These are phyloP conservation scores for Aplochiton taeniatus DNA, from an alignment of 2,797 vertebrate genomes.

Conservation along the genomic window DNA sequence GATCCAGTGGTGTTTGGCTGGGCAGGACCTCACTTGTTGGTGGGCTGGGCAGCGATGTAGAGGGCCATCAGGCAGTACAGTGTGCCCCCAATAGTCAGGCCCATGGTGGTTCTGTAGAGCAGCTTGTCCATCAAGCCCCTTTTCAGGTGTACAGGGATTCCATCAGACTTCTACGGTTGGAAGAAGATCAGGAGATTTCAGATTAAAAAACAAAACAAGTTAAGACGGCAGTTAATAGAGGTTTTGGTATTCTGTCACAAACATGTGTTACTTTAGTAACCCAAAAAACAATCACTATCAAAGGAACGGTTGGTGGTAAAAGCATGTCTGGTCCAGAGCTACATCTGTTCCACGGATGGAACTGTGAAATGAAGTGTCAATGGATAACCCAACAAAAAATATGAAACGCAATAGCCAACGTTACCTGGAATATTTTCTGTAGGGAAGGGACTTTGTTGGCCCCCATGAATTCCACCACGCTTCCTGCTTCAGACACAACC, in stretches of 20 bases:
- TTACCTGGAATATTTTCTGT: conserved; percentile 88
- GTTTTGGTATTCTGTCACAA: too few species aligned
- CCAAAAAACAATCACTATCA: neutral
- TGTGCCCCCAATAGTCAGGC: conserved; percentile 82
- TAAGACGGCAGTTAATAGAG: too few species aligned
- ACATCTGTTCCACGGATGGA: too few species aligned
- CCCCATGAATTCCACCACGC: conserved; percentile 64
- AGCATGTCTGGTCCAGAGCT: too few species aligned
- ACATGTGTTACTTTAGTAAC: too few species aligned
- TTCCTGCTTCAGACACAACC: conserved; percentile 58
- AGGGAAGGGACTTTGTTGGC: conserved; percentile 82
- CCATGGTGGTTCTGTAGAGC: conserved; percentile 88
- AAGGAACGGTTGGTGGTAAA: too few species aligned
- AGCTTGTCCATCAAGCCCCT: conserved; percentile 81
- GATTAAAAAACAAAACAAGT: neutral
- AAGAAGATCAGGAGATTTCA: conserved; percentile 26
- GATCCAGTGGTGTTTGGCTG: neutral
- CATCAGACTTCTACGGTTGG: conserved; percentile 75
- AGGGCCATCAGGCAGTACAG: conserved; percentile 85
- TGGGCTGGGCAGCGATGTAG: conserved; percentile 79
- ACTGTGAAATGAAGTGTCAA: too few species aligned
- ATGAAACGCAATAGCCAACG: neutral
- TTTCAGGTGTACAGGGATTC: conserved; percentile 83
- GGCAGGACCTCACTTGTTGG: conserved; percentile 50
- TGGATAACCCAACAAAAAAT: too few species aligned